These are phyloP conservation scores for Podilymbus podiceps DNA, from an alignment of 2,113 vertebrate species.

Conservation along the genomic window DNA sequence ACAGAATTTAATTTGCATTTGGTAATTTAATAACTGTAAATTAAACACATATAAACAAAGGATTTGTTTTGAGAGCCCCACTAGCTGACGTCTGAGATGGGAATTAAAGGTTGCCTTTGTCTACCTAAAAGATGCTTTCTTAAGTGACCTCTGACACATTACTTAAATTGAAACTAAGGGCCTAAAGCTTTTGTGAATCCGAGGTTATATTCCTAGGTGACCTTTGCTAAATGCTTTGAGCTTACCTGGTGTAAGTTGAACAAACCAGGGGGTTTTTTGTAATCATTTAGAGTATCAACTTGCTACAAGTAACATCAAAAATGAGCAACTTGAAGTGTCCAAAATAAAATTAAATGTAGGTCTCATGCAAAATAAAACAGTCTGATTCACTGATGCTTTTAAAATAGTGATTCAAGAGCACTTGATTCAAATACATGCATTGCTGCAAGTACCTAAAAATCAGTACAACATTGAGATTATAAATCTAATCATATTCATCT, in stretches of 20 bases:
- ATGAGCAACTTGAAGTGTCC: neutral
- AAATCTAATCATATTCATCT: neutral
- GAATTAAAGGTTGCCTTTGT: neutral
- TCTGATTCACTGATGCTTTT: neutral
- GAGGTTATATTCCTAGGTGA: neutral
- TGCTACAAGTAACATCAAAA: neutral
- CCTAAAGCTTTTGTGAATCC: neutral
- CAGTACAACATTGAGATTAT: neutral
- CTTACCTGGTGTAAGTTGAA: neutral
- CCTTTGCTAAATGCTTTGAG: neutral
- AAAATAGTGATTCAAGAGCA: neutral
- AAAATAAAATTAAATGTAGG: neutral
- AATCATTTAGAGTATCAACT: neutral
- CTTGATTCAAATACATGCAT: neutral
- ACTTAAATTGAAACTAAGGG: neutral
- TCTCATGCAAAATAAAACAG: neutral
- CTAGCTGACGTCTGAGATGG: neutral
- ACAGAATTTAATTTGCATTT: neutral
- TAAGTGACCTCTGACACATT: neutral
- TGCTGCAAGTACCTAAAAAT: constrained; percentile 16
- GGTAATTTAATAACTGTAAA: neutral
- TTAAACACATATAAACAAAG: neutral
- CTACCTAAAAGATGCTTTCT: neutral
- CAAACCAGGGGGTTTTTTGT: too few species aligned
- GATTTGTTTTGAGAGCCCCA: neutral